Percentiles rank a stretch among this genome's conserved stretches.
phyloP scores from a whole-genome alignment of 2,797 vertebrate species.

The Remorina albescens region DNA sequence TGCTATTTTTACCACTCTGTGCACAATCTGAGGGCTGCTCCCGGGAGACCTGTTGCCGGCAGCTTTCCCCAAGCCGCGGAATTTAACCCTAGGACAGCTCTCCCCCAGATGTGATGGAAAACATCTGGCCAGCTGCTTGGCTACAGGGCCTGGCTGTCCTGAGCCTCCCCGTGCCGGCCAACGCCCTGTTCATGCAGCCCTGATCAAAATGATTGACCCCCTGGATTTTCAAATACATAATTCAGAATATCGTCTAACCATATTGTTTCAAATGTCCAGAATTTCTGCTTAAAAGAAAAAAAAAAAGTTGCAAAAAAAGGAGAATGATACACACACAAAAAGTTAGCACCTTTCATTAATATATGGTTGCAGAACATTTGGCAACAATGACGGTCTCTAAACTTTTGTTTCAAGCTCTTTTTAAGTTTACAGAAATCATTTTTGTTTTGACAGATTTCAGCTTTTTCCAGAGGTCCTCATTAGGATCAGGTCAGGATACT shows the following conservation, averaged over 20 bases:
- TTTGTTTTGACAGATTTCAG: too few species aligned
- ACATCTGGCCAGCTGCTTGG: slow-evolving; percentile 89
- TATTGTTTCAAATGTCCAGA: too few species aligned
- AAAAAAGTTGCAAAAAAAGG: neutral
- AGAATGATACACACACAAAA: too few species aligned
- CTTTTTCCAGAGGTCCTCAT: neutral
- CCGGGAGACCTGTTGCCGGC: slow-evolving; percentile 91
- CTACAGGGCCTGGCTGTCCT: slow-evolving; percentile 53
- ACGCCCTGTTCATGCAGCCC: slow-evolving; percentile 28
- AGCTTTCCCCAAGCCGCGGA: slow-evolving; percentile 87
- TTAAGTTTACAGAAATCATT: too few species aligned
- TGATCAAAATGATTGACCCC: too few species aligned
- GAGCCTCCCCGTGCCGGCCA: slow-evolving; percentile 4
- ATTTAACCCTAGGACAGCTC: slow-evolving; percentile 90
- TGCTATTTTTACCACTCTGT: slow-evolving; percentile 95
- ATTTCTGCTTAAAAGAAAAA: neutral
- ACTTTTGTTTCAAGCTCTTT: neutral
- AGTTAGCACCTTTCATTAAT: neutral
- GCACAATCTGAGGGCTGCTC: slow-evolving; percentile 89
- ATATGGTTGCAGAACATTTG: neutral
- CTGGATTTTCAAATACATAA: too few species aligned
- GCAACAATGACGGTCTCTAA: neutral
- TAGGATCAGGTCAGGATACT: neutral
- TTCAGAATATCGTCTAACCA: too few species aligned
- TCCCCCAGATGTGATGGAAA: slow-evolving; percentile 91